Base-by-base conservation (phyloP, 2,113 vertebrate species). In the Brachypodius melanocephalos region DNA sequence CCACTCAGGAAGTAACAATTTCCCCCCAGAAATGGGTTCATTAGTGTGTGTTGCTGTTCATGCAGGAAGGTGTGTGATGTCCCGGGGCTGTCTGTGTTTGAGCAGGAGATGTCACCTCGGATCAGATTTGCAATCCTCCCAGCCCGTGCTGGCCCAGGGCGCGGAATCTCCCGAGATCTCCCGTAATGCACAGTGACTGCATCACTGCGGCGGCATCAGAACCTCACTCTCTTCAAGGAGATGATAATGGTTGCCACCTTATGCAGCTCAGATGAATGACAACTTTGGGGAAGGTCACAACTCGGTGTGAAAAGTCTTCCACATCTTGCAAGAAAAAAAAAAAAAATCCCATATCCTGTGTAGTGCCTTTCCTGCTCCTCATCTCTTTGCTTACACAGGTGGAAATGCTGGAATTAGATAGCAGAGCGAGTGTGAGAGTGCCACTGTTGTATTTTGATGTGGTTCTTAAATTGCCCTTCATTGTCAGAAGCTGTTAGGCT, bases 401-500 rank as follows among this genome's bases (percentile, higher is more conserved):
- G 82, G 67, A 79, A 46, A 25, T 8, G 15, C 21, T 49, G 78
- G 57, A 80, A 61, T 87, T 28, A 36, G 91, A 62, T 4, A 49
- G 63, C 72, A 40, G 82, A 55, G 68, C 4, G 77, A 91, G 52
- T 0, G 12, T 31, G 59, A 87, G 89, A 0, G 1, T 31, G 54
- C 0, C 4, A n/a, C 91, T 85, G 48, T 38, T 79, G 34, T 82
- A 9, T 78, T 95, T 73, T 85, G 91, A 74, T 38, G 82, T 45
- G 88, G 51, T 84, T 94, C 79, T 81, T 48, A 94, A 83, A 71
- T 91, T 93, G 91, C 88, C 88, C 82, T 94, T 94, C 85, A 4
- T 95, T 96, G 94, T 93, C 88, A 91, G 88, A 95, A 93, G 65
- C 75, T 95, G 79, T 96, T 96, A 95, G 68, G 63, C 65, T 94